Base-by-base conservation (phyloP, 2,888 invertebrate genomes). In the Xanthorhoe spadicearia region DNA sequence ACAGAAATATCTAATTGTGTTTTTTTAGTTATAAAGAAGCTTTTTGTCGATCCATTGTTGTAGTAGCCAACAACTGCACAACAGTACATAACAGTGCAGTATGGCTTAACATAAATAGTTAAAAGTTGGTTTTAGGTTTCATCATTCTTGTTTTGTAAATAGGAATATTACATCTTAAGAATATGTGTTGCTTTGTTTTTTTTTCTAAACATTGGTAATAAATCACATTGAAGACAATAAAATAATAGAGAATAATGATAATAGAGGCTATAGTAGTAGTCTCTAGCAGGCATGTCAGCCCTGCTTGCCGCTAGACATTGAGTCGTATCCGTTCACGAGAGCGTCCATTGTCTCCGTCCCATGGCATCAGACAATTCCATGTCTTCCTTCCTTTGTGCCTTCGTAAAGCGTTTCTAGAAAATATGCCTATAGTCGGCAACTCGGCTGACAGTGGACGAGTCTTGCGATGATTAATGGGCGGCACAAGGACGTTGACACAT, bases 381-480 rank as follows among this genome's bases (percentile, higher is more conserved):
- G 60, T 53, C 60, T 53, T 32, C 48, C 49, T 51, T 62, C 56
- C 61, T 61, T 61, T 61, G 35, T 60, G 52, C 60, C 35, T 54
- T 50, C 23, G 48, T n/a, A 35, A 18, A 54, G 13, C 43, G 46
- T 46, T 60, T 8, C 28, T 60, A 54, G 48, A 60, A n/a, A 50
- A 50, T 35, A 50, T 51, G 46, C 28, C 48, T 55, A 13, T 9
- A 55, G 43, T 7, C 32, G 32, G 7, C 32, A 32, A 32, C 32
- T 23, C 32, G 43, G 18, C 38, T 17, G 35, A 43, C 54, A 43
- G 38, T 35, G 53, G 53, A 5, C 54, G 54, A 38, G 13, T 13
- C 32, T 43, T 13, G 13, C 38, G 13, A 13, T 43, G 38, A 43
- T 43, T 43, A 43, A 43, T 43, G 13, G 38, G 13, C 38, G 38